phyloP scores from a whole-genome alignment of 2,888 invertebrate genomes.

The Caenorhabditis sp. region DNA sequence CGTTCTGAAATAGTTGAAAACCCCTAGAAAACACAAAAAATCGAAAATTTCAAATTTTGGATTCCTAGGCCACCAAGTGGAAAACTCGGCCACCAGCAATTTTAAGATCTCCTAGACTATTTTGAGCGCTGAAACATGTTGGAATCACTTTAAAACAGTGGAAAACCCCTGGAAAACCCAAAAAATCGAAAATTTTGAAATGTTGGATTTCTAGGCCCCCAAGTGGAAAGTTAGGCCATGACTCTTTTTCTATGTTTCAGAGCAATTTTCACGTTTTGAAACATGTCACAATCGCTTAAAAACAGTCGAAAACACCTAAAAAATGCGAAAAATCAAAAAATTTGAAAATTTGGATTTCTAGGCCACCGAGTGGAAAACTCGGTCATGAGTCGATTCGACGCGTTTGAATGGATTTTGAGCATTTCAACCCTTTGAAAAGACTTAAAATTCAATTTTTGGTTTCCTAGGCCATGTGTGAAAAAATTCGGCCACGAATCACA shows the following conservation, averaged over 20 bases:
- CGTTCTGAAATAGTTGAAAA: not conserved
- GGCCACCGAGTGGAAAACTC: not conserved
- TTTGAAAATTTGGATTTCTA: slow-evolving; percentile 5
- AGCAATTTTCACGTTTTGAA: not conserved
- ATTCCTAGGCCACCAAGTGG: not conserved
- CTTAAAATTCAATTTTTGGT: not conserved
- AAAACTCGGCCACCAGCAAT: not conserved
- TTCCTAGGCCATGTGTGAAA: not conserved
- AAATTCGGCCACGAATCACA: no score
- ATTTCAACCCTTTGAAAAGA: not conserved
- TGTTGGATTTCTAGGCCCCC: not conserved
- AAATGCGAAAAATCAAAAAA: not conserved
- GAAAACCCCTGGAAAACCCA: not conserved
- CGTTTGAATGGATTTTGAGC: not conserved
- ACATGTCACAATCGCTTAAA: not conserved
- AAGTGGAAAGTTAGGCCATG: not conserved
- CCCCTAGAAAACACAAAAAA: not conserved
- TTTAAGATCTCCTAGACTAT: not conserved
- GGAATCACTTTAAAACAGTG: not conserved
- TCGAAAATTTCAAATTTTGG: not conserved
- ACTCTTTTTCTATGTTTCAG: not conserved
- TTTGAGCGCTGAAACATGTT: not conserved
- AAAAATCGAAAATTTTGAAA: no score
- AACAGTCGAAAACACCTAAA: not conserved
- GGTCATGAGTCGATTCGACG: not conserved